Conservation (phyloP, 2,888 invertebrate species). For the Lasioglossum lativentre region DNA sequence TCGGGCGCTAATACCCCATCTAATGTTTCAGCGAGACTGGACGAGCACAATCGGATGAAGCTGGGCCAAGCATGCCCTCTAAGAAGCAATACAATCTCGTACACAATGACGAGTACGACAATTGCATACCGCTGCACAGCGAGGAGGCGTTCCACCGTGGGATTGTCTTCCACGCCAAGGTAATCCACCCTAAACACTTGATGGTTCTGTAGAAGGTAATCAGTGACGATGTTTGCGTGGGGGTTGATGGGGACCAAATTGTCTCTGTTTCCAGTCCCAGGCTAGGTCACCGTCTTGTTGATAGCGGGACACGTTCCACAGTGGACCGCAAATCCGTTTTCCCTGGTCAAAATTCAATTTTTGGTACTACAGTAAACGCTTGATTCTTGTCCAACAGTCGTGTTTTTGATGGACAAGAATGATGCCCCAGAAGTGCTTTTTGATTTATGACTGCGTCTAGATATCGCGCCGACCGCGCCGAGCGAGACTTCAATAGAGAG, state of each 20-base stretch:
- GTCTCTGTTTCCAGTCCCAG: background rate
- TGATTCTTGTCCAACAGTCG: no score
- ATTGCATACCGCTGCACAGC: constrained; percentile 97
- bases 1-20: constrained; percentile 4
- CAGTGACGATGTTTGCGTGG: background rate
- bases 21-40: constrained; percentile 80
- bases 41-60: constrained; percentile 81
- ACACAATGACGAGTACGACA: constrained; percentile 97
- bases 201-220: background rate
- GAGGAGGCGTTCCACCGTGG: constrained; percentile 99
- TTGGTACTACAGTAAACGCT: no score
- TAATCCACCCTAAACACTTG: constrained; percentile 83
- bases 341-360: background rate
- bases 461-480: no score
- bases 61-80: constrained; percentile 90
- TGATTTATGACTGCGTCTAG: no score
- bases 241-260: background rate
- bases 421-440: no score
- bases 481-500: no score
- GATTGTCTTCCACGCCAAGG: constrained; percentile 98
- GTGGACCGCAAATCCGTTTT: background rate
- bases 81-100: constrained; percentile 97
- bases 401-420: no score
- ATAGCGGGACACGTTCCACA: background rate
- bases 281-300: background rate